phyloP scores from a whole-genome alignment of 2,113 vertebrate species.

The Callaeas wilsoni region DNA sequence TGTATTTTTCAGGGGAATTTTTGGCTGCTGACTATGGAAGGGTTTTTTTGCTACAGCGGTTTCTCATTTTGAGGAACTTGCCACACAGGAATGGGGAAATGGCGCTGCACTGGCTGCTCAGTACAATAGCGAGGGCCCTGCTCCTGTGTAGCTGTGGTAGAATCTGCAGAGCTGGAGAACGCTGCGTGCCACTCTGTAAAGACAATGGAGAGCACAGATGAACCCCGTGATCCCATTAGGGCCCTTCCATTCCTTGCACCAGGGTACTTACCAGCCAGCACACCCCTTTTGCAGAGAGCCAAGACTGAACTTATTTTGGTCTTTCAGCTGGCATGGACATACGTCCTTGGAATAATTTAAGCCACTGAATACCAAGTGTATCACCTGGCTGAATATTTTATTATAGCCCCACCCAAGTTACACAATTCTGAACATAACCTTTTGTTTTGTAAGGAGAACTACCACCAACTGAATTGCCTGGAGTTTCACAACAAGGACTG shows the following conservation, averaged over 20 bases:
- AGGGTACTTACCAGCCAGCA: not conserved
- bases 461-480: not conserved
- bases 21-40: not conserved
- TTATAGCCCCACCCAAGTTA: constrained; percentile 21
- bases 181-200: not conserved
- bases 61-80: not conserved
- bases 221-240: not conserved
- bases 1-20: not conserved
- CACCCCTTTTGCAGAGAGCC: not conserved
- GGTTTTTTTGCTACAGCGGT: not conserved
- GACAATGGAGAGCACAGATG: not conserved
- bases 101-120: not conserved
- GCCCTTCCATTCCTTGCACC: not conserved
- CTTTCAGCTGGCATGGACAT: not conserved
- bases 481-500: constrained; percentile 25
- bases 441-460: constrained; percentile 18
- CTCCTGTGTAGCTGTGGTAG: not conserved
- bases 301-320: not conserved
- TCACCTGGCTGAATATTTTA: not conserved
- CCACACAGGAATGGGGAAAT: not conserved
- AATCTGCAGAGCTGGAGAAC: not conserved
- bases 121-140: not conserved
- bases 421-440: constrained; percentile 5
- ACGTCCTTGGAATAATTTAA: constrained; percentile 12
- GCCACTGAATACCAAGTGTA: not conserved